Evolutionary conservation across 2,888 invertebrate species (phyloP), one percentile per base, ranked within the genome.

Genomic region (Athalia circularis): DNA sequence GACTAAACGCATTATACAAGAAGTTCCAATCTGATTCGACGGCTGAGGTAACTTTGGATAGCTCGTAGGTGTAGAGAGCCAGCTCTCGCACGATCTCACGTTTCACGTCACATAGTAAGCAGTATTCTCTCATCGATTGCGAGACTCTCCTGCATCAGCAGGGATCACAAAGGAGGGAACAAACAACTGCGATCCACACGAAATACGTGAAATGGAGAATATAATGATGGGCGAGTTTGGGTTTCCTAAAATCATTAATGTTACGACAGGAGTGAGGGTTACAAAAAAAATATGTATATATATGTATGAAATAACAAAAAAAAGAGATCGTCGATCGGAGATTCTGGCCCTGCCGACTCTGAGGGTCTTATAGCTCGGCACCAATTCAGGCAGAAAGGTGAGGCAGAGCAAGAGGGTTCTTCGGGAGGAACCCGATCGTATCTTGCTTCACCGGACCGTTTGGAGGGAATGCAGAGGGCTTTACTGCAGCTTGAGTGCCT

Each of bases 191-290:
- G 72, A 65, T 65, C 3, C 48, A 11, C 6, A 59, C 6, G 5
- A 57, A 29, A 52, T 45, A 67, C 65, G 54, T 48, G 84, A 82
- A 82, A 83, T 82, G 45, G 72, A 45, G 59, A 72, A 72, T 72
- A 72, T 59, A 59, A 72, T 59, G 72, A 72, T 47, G 59, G 29
- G 57, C 57, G 59, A 72, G 59, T 59, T 72, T 47, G 82, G 82
- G 84, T 83, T 82, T 82, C 83, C 83, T 83, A 82, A 84, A 84
- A 82, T 84, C 84, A 83, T 83, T 84, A 84, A 82, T 80, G 81
- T 81, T 81, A 81, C 81, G 80, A 81, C 80, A 80, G 84, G 80
- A 83, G 82, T 82, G 84, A 61, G 81, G 84, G 82, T 83, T 82
- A 82, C 29, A 29, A 29, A 29, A 29, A 29, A 29, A 29, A 29